phyloP scores from a whole-genome alignment of 2,113 vertebrate genomes.

The Penelope pileata region DNA sequence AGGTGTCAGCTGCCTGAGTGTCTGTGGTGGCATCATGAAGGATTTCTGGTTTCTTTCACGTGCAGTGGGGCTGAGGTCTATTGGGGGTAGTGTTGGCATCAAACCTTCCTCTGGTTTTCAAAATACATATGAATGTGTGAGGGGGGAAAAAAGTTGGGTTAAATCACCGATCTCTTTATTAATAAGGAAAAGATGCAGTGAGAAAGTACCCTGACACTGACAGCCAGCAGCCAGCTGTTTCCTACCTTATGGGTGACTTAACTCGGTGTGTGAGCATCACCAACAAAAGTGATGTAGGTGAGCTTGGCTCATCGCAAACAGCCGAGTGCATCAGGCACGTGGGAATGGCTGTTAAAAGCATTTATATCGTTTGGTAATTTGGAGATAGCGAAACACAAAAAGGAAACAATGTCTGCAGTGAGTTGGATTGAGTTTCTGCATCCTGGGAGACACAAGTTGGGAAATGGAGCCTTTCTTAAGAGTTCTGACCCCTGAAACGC shows the following conservation, averaged over 20 bases:
- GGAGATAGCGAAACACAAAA: conserved; percentile 11
- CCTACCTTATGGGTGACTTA: background rate
- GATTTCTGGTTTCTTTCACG: background rate
- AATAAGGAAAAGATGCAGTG: background rate
- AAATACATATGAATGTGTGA: background rate
- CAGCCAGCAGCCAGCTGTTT: background rate
- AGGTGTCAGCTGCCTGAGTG: background rate
- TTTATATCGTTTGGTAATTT: conserved; percentile 31
- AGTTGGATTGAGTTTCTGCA: conserved; percentile 32
- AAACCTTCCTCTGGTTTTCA: background rate
- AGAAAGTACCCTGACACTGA: no score
- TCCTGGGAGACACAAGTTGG: background rate
- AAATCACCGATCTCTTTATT: background rate
- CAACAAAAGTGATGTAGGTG: background rate
- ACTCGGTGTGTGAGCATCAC: background rate
- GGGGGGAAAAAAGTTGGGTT: background rate
- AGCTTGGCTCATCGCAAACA: background rate
- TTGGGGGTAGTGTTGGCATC: background rate
- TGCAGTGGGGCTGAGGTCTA: background rate
- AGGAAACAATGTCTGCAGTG: conserved; percentile 48
- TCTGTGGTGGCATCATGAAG: background rate
- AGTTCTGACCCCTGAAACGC: conserved; percentile 48
- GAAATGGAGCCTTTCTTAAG: conserved; percentile 25
- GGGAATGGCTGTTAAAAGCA: conserved; percentile 9
- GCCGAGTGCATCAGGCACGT: background rate